Evolutionary conservation across 2,797 vertebrate genomes (phyloP).

Genomic region (Presbytis comata): DNA sequence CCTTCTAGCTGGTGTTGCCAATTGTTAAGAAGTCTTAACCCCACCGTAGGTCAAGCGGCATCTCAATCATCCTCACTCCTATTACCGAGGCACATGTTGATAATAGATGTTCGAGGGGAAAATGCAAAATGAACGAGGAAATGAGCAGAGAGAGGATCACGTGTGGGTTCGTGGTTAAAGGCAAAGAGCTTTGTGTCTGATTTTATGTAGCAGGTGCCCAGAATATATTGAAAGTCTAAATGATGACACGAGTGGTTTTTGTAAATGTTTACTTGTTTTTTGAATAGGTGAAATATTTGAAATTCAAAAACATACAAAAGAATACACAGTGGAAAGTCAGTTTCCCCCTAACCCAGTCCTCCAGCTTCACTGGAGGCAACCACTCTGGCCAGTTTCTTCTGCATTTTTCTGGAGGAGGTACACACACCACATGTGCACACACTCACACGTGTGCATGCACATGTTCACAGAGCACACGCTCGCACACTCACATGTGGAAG

Average conservation of each 20-base stretch:
- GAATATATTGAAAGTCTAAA: neutral
- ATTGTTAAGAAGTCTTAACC: neutral
- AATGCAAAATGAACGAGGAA: neutral
- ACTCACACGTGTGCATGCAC: neutral
- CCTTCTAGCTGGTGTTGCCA: neutral
- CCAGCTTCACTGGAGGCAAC: neutral
- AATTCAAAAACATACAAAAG: neutral
- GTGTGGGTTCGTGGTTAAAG: neutral
- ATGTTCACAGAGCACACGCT: neutral
- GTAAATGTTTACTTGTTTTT: neutral
- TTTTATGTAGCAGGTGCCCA: neutral
- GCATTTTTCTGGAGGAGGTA: neutral
- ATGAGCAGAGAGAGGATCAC: neutral
- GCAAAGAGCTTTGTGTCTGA: neutral
- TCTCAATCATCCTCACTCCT: neutral
- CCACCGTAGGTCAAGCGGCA: fast-evolving
- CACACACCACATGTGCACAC: neutral
- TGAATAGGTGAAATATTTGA: neutral
- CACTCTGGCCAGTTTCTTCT: neutral
- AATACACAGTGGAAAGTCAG: neutral
- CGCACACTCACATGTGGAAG: fast-evolving
- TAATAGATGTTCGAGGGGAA: neutral
- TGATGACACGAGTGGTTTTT: neutral
- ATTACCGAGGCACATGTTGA: fast-evolving
- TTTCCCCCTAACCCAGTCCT: neutral